phyloP scores from a whole-genome alignment of 2,797 vertebrate genomes.

The Anableps anableps region DNA sequence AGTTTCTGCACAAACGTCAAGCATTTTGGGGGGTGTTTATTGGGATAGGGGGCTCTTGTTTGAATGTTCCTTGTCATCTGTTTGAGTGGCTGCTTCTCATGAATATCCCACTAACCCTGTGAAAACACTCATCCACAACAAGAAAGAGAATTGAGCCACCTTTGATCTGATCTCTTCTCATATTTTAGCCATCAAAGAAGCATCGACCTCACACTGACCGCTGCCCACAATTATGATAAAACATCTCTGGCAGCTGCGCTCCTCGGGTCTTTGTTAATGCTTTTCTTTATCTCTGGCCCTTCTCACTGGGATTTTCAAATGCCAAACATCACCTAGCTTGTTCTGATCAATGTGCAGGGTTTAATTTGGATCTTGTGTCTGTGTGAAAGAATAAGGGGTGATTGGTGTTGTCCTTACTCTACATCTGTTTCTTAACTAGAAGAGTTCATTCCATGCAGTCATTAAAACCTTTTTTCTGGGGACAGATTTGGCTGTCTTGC shows the following conservation, averaged over 20 bases:
- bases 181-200: slow-evolving; percentile 68
- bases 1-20: slow-evolving; percentile 38
- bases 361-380: slow-evolving; percentile 14
- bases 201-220: slow-evolving; percentile 34
- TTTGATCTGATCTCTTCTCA: slow-evolving; percentile 72
- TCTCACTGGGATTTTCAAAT: slow-evolving; percentile 29
- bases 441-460: slow-evolving; percentile 43
- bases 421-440: slow-evolving; percentile 36
- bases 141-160: slow-evolving; percentile 61
- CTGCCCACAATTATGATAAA: slow-evolving; percentile 44
- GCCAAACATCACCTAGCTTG: slow-evolving; percentile 4
- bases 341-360: slow-evolving; percentile 25
- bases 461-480: slow-evolving; percentile 53
- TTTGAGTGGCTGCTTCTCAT: slow-evolving; percentile 41
- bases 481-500: slow-evolving; percentile 57
- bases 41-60: slow-evolving; percentile 28
- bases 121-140: slow-evolving; percentile 54
- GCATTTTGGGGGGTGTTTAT: neutral
- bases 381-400: neutral
- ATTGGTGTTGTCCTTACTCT: slow-evolving; percentile 40
- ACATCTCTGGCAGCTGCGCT: slow-evolving; percentile 53
- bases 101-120: slow-evolving; percentile 56
- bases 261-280: slow-evolving; percentile 49
- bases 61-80: slow-evolving; percentile 49
- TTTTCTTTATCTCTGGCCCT: slow-evolving; percentile 35